Evolutionary conservation across 2,797 vertebrate genomes (phyloP).

Genomic region (Podarcis lilfordi): DNA sequence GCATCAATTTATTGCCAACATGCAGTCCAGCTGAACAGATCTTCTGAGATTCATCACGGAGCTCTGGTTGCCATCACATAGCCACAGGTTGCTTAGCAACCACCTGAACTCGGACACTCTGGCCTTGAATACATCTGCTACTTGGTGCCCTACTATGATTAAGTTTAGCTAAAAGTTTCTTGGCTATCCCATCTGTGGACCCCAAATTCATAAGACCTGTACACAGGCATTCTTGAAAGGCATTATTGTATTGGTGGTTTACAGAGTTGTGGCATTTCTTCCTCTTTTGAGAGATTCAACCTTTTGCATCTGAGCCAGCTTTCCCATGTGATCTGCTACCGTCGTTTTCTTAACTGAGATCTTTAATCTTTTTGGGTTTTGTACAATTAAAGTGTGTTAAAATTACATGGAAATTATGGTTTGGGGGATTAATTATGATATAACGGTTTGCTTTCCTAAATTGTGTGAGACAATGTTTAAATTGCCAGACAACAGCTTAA

Average conservation of each 20-base stretch:
- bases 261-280: not conserved
- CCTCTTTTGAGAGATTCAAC: not conserved
- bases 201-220: not conserved
- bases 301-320: not conserved
- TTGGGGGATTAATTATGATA: not conserved
- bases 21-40: not conserved
- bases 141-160: not conserved
- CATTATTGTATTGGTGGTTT: too few species aligned
- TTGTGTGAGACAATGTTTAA: not conserved
- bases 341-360: not conserved
- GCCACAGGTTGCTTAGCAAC: slow-evolving; percentile 18
- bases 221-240: not conserved
- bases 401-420: not conserved
- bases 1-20: not conserved
- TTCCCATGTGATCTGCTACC: not conserved
- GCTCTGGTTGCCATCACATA: not conserved
- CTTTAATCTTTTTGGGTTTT: not conserved
- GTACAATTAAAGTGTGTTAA: too few species aligned
- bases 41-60: not conserved
- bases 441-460: not conserved
- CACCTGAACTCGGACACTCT: not conserved
- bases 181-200: not conserved
- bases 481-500: too few species aligned
- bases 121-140: not conserved
- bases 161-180: not conserved